phyloP scores from a whole-genome alignment of 2,113 vertebrate genomes.

The Actinemys pallida region DNA sequence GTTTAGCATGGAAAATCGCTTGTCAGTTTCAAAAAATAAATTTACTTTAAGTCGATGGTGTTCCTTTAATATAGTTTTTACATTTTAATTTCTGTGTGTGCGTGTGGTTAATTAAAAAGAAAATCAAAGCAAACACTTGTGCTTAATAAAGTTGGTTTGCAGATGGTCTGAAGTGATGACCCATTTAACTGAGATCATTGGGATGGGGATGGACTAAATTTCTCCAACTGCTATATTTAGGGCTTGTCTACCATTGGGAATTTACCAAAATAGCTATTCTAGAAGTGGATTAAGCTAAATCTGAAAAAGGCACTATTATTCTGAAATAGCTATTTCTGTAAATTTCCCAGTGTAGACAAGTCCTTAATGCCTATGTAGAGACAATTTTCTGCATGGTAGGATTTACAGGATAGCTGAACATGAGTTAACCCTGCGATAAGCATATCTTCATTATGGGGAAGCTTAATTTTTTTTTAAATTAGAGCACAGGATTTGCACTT shows the following conservation, averaged over 20 bases:
- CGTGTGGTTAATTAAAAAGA: background rate
- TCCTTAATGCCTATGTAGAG: background rate
- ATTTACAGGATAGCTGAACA: background rate
- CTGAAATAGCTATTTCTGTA: background rate
- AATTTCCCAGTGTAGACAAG: background rate
- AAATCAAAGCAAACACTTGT: background rate
- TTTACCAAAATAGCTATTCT: background rate
- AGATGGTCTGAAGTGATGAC: background rate
- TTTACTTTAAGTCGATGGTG: background rate
- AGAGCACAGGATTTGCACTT: background rate
- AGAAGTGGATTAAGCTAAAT: background rate
- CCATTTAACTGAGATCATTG: background rate
- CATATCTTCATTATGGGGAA: background rate
- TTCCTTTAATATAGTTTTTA: background rate
- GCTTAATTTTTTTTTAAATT: background rate
- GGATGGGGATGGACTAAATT: background rate
- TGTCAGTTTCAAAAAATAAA: background rate
- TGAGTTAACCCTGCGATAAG: background rate
- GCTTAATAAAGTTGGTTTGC: background rate
- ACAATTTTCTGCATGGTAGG: background rate
- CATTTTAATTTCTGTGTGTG: background rate
- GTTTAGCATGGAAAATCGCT: background rate
- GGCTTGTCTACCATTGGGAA: background rate
- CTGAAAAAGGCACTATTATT: background rate
- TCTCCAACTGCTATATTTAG: background rate